Percentiles rank a stretch among this genome's conserved stretches.
Conservation (phyloP, 2,888 invertebrate species). For the Phyllotreta cruciferae region DNA sequence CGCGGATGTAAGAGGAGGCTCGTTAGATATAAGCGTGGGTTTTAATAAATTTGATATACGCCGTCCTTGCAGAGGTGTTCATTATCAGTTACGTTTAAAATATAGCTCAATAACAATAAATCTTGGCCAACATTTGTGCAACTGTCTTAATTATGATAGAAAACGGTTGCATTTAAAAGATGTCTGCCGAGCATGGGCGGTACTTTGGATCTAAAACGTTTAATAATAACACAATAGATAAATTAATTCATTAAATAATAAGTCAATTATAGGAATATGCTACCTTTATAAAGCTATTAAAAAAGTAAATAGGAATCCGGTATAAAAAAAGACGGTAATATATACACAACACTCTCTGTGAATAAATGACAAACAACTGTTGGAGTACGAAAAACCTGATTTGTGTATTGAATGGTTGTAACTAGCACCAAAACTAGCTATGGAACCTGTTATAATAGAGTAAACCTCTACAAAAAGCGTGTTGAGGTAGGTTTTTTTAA, state of each 20-base stretch:
- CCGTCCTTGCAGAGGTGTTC: conserved; percentile 43
- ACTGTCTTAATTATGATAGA: conserved; percentile 46
- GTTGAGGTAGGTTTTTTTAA: conserved; percentile 55
- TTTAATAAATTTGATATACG: conserved; percentile 48
- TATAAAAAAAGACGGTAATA: conserved; percentile 32
- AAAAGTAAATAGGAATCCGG: conserved; percentile 32
- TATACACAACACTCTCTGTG: conserved; percentile 31
- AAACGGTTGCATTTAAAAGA: conserved; percentile 34
- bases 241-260: conserved; percentile 5
- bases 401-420: conserved; percentile 53
- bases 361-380: conserved; percentile 38
- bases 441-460: conserved; percentile 54
- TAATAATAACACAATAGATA: conserved; percentile 7
- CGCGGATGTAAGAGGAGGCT: conserved; percentile 35
- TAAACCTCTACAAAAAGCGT: conserved; percentile 52
- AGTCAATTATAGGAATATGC: conserved; percentile 22
- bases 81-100: conserved; percentile 51
- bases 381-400: conserved; percentile 49
- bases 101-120: conserved; percentile 50
- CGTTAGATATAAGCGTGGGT: conserved; percentile 46
- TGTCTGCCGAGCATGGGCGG: conserved; percentile 24
- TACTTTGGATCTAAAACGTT: conserved; percentile 4
- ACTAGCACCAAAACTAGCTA: conserved; percentile 54
- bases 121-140: conserved; percentile 46
- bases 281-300: conserved; percentile 28